A percentile compares a stretch with the other conserved stretches of the same genome.
Conservation (phyloP, 92 coral and sea anemone species). For the Epizoanthus illoricatus region DNA sequence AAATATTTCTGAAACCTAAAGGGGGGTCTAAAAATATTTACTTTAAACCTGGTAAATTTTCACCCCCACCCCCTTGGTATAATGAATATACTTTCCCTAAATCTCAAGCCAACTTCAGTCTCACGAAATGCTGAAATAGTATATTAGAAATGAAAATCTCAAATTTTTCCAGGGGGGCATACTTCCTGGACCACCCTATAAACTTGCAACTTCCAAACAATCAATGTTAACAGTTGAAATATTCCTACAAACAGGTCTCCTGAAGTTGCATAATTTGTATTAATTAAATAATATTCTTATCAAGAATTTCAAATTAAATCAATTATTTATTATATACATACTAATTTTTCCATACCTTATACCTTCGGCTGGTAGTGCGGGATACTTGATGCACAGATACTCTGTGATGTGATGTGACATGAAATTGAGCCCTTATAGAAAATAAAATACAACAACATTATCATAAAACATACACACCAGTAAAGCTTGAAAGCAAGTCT, state of each 20-base stretch:
- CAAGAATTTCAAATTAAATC: too few species aligned
- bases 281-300: too few species aligned
- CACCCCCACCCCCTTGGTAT: too few species aligned
- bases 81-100: too few species aligned
- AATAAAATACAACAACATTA: neutral
- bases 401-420: conserved; percentile 72
- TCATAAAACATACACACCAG: conserved; percentile 1
- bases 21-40: too few species aligned
- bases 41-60: too few species aligned
- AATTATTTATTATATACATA: too few species aligned
- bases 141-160: neutral
- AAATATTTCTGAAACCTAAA: neutral
- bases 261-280: too few species aligned
- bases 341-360: conserved; percentile 59
- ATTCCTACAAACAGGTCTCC: too few species aligned
- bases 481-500: neutral
- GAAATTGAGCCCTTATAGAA: conserved; percentile 63
- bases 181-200: neutral
- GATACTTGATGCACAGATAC: conserved; percentile 70
- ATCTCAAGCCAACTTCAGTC: too few species aligned
- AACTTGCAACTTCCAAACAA: neutral
- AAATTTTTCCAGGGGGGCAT: neutral
- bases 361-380: conserved; percentile 76
- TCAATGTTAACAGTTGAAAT: neutral
- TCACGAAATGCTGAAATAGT: neutral